These are phyloP conservation scores for Galerucella pusilla DNA, from an alignment of 2,888 invertebrate species.

Conservation along the genomic window DNA sequence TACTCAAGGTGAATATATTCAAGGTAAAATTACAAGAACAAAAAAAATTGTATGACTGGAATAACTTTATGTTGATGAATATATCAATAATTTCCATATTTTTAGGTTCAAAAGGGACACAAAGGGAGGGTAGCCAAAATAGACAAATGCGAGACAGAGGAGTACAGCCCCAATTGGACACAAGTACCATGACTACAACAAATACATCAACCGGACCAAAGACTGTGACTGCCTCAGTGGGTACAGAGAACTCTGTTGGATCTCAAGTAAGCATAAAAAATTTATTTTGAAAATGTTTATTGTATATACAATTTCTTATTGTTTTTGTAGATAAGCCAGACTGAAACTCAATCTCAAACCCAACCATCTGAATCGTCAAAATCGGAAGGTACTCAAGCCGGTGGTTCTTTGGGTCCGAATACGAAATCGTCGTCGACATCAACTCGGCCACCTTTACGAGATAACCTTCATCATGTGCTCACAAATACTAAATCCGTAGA, in stretches of 20 bases:
- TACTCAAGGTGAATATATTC: conserved; percentile 58
- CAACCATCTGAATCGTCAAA: conserved; percentile 69
- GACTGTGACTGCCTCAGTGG: conserved; percentile 75
- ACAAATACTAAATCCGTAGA: conserved; percentile 72
- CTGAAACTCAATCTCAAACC: conserved; percentile 63
- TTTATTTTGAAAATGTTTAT: too few relatives aligned
- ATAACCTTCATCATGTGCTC: conserved; percentile 66
- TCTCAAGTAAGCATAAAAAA: conserved; percentile 67
- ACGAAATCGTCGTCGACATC: conserved; percentile 72
- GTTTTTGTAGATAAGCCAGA: conserved; percentile 62
- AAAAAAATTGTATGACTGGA: background rate
- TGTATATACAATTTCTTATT: too few relatives aligned
- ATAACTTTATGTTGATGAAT: background rate
- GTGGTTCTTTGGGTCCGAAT: conserved; percentile 74
- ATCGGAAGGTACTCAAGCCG: conserved; percentile 87
- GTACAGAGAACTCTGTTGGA: conserved; percentile 77
- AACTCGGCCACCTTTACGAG: conserved; percentile 63
- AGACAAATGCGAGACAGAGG: conserved; percentile 64
- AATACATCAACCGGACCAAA: conserved; percentile 73
- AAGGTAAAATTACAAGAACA: conserved; percentile 12
- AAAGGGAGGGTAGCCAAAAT: conserved; percentile 61
- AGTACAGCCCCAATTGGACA: conserved; percentile 78
- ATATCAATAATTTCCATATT: background rate
- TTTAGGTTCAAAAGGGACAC: conserved; percentile 63
- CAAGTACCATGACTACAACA: conserved; percentile 75